Percentiles rank a stretch among this genome's conserved stretches.
These are phyloP conservation scores for Cephalopachus bancanus DNA, from an alignment of 2,797 vertebrate genomes.

Conservation along the genomic window DNA sequence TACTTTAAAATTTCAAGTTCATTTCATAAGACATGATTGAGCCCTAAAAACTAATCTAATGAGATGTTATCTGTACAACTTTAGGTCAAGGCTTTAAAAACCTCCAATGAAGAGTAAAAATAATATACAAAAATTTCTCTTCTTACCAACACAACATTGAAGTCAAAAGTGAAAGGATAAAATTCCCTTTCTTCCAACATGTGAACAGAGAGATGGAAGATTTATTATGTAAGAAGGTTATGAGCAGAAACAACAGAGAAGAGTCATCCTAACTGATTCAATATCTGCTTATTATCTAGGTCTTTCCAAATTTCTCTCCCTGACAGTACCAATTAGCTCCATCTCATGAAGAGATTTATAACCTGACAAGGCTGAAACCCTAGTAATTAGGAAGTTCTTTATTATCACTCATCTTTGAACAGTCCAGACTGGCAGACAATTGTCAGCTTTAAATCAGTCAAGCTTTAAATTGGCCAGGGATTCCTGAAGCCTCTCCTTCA, in stretches of 20 bases:
- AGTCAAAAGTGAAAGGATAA: not conserved
- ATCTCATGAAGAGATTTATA: slow-evolving; percentile 53
- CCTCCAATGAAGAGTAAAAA: not conserved
- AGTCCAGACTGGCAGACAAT: slow-evolving; percentile 48
- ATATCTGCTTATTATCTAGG: slow-evolving; percentile 67
- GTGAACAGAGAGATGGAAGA: not conserved
- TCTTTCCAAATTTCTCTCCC: slow-evolving; percentile 69
- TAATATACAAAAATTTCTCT: not conserved
- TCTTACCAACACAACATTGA: not conserved
- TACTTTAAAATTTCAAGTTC: not conserved
- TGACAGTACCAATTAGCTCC: slow-evolving; percentile 67
- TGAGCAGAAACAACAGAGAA: slow-evolving; percentile 63
- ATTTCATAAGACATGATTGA: not conserved
- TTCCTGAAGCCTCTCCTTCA: slow-evolving; percentile 8
- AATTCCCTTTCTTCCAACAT: not conserved
- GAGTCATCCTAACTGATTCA: slow-evolving; percentile 45
- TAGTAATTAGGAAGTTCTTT: slow-evolving; percentile 68
- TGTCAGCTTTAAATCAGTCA: slow-evolving; percentile 67
- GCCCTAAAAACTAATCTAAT: not conserved
- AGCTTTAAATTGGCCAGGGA: slow-evolving; percentile 35
- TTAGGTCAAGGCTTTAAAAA: slow-evolving; percentile 13
- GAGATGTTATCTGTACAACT: not conserved
- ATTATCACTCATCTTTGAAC: slow-evolving; percentile 73
- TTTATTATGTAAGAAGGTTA: slow-evolving; percentile 18
- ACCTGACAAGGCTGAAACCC: slow-evolving; percentile 66